Evolutionary conservation across 1,140 invertebrate species (phyloP).

Genomic region (Aphidius gifuensis): DNA sequence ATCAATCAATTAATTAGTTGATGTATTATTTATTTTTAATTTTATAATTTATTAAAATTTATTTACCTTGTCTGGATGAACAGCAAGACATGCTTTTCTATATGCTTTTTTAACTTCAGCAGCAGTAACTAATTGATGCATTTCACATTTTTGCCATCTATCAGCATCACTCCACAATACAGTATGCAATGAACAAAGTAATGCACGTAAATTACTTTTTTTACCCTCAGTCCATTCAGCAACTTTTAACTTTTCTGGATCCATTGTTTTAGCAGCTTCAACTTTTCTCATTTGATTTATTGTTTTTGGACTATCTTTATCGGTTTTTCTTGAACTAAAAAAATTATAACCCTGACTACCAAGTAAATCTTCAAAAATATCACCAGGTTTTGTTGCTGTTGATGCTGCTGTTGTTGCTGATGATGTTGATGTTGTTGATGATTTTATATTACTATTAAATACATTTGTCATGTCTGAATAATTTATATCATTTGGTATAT

Average conservation of each 20-base stretch:
- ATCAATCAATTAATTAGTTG: not conserved
- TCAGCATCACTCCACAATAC: slow-evolving; percentile 89
- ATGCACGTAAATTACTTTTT: slow-evolving; percentile 91
- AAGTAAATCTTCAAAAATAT: slow-evolving; percentile 87
- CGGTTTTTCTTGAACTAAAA: slow-evolving; percentile 58
- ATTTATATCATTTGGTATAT: slow-evolving; percentile 39
- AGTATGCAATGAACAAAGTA: slow-evolving; percentile 90
- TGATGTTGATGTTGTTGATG: slow-evolving; percentile 11
- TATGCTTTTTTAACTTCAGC: slow-evolving; percentile 96
- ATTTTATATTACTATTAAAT: slow-evolving; percentile 11
- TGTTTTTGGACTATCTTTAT: slow-evolving; percentile 79
- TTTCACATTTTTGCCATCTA: slow-evolving; percentile 88
- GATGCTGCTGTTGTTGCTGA: not conserved
- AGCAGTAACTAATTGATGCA: slow-evolving; percentile 87
- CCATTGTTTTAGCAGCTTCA: slow-evolving; percentile 82
- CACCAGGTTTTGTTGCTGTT: slow-evolving; percentile 58
- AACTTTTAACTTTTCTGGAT: slow-evolving; percentile 87
- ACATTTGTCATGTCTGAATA: slow-evolving; percentile 23
- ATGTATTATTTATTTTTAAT: not conserved
- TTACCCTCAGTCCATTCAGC: slow-evolving; percentile 88
- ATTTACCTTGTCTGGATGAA: slow-evolving; percentile 96
- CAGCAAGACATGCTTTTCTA: slow-evolving; percentile 89
- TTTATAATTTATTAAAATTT: not conserved
- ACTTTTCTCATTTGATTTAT: slow-evolving; percentile 92
- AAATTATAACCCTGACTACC: slow-evolving; percentile 86